Evolutionary conservation across 2,113 vertebrate species (phyloP).

Genomic region (Hippocampus abdominalis): DNA sequence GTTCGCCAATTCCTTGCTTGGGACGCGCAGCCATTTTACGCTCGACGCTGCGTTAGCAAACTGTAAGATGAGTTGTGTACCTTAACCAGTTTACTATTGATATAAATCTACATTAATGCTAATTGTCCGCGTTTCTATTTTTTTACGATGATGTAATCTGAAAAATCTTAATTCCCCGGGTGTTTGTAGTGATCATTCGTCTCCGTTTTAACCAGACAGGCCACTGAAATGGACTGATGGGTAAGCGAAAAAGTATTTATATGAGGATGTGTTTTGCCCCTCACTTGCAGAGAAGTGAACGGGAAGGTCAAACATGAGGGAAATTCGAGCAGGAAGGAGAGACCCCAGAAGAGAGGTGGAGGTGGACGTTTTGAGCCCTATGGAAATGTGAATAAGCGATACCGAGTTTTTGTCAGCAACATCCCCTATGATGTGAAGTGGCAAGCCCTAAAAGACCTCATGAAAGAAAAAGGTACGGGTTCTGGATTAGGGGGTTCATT

Average conservation of each 20-base stretch:
- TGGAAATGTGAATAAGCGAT: conserved; percentile 83
- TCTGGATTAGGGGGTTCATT: conserved; percentile 5
- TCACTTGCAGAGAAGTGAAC: conserved; percentile 73
- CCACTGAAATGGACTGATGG: background rate
- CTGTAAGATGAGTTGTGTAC: background rate
- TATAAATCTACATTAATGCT: too few relatives aligned
- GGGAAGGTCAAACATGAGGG: conserved; percentile 77
- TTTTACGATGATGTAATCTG: too few relatives aligned
- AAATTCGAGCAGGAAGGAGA: conserved; percentile 85
- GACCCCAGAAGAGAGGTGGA: conserved; percentile 85
- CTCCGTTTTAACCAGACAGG: background rate
- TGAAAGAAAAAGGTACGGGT: conserved; percentile 95
- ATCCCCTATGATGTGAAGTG: conserved; percentile 97
- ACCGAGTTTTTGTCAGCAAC: conserved; percentile 95
- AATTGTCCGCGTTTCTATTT: too few relatives aligned
- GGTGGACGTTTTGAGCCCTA: conserved; percentile 90
- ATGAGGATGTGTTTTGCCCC: background rate
- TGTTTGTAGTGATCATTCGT: background rate
- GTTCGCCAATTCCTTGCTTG: background rate
- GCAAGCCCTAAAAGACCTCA: conserved; percentile 95
- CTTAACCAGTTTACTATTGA: background rate
- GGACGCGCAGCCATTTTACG: background rate
- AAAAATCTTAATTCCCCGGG: background rate
- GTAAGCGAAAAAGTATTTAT: background rate
- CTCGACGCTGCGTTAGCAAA: background rate